These are phyloP conservation scores for Pampusana beccarii DNA, from an alignment of 2,113 vertebrate genomes.

Conservation along the genomic window DNA sequence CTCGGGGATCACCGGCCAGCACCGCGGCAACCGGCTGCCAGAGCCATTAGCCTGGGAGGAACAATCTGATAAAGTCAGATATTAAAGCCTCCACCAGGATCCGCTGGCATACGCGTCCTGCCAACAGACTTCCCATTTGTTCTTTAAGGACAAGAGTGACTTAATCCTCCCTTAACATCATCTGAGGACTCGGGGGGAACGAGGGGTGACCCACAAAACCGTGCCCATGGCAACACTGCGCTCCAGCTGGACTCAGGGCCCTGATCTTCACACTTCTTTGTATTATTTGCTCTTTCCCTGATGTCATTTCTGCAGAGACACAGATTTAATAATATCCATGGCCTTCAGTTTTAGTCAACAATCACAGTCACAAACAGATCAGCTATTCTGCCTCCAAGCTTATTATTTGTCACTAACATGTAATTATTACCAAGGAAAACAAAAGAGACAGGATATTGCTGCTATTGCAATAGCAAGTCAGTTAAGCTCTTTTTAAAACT, in stretches of 20 bases:
- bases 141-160: neutral
- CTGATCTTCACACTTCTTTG: conserved; percentile 6
- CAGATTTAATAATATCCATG: neutral
- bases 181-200: neutral
- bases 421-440: conserved; percentile 21
- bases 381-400: neutral
- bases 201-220: conserved; percentile 3
- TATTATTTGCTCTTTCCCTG: neutral
- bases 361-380: conserved; percentile 11
- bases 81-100: neutral
- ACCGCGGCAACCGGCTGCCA: neutral
- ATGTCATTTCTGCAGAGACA: conserved; percentile 32
- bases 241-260: neutral
- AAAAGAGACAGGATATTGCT: neutral
- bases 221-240: neutral
- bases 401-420: neutral
- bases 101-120: neutral
- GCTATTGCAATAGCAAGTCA: neutral
- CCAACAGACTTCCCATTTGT: neutral
- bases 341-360: conserved; percentile 6
- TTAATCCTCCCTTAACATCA: conserved; percentile 30
- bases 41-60: neutral
- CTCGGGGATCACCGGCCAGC: neutral
- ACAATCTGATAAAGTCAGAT: neutral
- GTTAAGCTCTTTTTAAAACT: neutral